Percentiles rank a stretch among this genome's conserved stretches.
These are phyloP conservation scores for Psophia crepitans DNA, from an alignment of 2,113 vertebrate genomes.

Conservation along the genomic window DNA sequence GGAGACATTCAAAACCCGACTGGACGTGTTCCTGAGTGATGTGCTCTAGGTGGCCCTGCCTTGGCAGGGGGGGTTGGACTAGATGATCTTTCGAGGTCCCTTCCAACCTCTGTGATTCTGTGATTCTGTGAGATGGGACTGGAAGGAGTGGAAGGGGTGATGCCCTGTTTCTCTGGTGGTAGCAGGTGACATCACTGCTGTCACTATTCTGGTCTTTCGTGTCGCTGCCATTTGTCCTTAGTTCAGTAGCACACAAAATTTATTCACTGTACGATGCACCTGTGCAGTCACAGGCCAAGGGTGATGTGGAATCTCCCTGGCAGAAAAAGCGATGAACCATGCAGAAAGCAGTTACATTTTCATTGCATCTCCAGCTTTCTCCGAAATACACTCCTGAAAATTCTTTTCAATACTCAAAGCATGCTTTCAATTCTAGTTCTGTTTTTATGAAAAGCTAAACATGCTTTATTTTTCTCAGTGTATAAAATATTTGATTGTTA, in stretches of 20 bases:
- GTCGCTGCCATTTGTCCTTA: background rate
- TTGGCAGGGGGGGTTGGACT: too few species aligned
- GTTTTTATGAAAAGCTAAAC: background rate
- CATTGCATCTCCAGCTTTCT: background rate
- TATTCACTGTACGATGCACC: background rate
- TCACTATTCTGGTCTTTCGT: background rate
- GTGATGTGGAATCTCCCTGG: background rate
- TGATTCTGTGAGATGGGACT: background rate
- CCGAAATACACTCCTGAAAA: background rate
- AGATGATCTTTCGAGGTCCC: too few species aligned
- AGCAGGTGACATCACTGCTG: background rate
- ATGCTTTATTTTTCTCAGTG: background rate
- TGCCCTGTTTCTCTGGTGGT: background rate
- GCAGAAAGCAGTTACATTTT: background rate
- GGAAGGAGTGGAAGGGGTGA: background rate
- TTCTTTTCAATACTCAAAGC: background rate
- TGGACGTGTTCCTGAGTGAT: too few species aligned
- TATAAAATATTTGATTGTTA: background rate
- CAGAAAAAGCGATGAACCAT: background rate
- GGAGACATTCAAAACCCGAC: too few species aligned
- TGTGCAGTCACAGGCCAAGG: conserved; percentile 13
- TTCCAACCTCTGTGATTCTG: too few species aligned
- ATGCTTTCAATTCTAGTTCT: background rate
- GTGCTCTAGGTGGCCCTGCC: too few species aligned
- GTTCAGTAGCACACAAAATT: background rate